A percentile compares a stretch with the other conserved stretches of the same genome.
These are phyloP conservation scores for Agrilus biguttatus DNA, from an alignment of 2,888 invertebrate species.

Conservation along the genomic window DNA sequence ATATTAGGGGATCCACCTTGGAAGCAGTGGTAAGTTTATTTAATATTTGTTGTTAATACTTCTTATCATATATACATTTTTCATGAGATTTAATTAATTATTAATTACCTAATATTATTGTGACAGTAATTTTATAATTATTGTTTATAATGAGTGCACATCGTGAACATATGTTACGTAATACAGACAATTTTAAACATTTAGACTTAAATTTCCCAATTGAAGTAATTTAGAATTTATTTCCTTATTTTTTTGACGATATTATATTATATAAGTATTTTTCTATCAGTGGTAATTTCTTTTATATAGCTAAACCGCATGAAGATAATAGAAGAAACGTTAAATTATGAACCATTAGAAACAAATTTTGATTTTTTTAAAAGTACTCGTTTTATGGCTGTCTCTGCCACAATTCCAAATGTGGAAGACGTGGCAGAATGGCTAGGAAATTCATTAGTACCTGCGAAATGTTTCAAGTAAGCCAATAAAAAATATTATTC, in stretches of 20 bases:
- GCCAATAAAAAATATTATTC: conserved; percentile 5
- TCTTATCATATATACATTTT: too few species aligned
- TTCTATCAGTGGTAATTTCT: not conserved
- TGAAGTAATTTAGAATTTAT: too few species aligned
- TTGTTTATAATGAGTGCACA: too few species aligned
- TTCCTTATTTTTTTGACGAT: conserved; percentile 1
- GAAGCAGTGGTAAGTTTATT: conserved; percentile 53
- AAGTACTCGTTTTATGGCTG: conserved; percentile 50
- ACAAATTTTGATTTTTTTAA: not conserved
- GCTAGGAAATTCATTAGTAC: conserved; percentile 39
- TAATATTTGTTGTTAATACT: not conserved
- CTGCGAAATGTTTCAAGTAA: conserved; percentile 41
- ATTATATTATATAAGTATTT: not conserved
- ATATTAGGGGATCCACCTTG: conserved; percentile 54
- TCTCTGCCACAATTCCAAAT: conserved; percentile 69
- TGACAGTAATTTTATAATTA: too few species aligned
- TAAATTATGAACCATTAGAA: not conserved
- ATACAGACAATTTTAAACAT: too few species aligned
- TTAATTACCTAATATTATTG: too few species aligned
- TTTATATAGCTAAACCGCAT: conserved; percentile 41
- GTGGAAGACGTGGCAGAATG: conserved; percentile 60
- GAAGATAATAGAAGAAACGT: conserved; percentile 50
- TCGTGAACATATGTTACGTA: too few species aligned
- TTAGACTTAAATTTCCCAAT: too few species aligned
- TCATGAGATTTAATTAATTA: too few species aligned